Base-by-base conservation (phyloP, 1,140 invertebrate species). In the Diorhabda sublineata region DNA sequence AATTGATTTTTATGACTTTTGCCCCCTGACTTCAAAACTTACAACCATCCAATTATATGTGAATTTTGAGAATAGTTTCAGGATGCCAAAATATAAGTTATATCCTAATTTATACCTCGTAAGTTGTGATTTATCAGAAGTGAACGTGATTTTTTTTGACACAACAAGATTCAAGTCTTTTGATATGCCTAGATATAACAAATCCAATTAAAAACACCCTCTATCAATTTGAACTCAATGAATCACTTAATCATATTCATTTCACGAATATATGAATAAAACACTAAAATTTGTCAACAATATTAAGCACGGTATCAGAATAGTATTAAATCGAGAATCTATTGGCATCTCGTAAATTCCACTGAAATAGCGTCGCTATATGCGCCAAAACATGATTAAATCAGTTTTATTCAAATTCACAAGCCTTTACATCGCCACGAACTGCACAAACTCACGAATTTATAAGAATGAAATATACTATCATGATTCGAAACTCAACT, bases 371-470 rank as follows among this genome's bases (percentile, higher is more conserved):
- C 47, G n/a, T 6, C 47, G n/a, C 6, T 52, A 4, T 52, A 52
- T 52, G 2, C 47, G 2, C 47, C 47, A 52, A 52, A 52, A 52
- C 47, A 52, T 52, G 47, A 52, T 52, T 52, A 52, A 52, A 52
- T 52, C 47, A 52, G 47, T 52, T 52, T 52, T 52, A 52, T 52
- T 52, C 47, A 52, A 52, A 52, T 52, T 52, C 47, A 52, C 47
- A 52, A 52, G 47, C 47, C 6, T 52, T 52, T 52, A 52, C n/a
- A 52, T 6, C n/a, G 47, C n/a, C 47, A 52, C n/a, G n/a, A 52
- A 52, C 47, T 6, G 47, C 47, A 52, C 47, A 52, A 52, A 52
- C 47, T 52, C 47, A 52, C 47, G n/a, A 52, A 52, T 52, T 52
- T n/a, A n/a, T 52, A 52, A 52, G 47, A 52, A 52, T 52, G n/a